Evolutionary conservation across 1,140 invertebrate species (phyloP), one percentile per base, ranked within the genome.

Genomic region (Homalodisca vitripennis): DNA sequence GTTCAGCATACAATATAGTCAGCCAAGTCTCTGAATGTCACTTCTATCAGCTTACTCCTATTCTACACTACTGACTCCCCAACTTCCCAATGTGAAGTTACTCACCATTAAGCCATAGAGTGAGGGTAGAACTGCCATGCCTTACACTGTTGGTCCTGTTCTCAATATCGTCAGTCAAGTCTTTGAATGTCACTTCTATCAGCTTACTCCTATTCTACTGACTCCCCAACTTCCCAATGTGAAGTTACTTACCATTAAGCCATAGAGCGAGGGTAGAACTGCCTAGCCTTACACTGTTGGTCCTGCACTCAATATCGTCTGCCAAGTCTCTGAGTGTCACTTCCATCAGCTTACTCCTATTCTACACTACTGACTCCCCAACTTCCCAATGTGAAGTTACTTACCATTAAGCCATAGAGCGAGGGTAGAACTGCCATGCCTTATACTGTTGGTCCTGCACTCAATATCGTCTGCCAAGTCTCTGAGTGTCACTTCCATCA

Each of bases 61-160:
- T 41, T 17, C 17, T 41, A 41, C 6, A 6, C 34, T 10, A 41
- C 6, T 17, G 17, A 41, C 6, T 41, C 17, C 6, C 6, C 34
- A 41, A 17, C 17, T 41, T 41, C 6, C 6, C 6, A 41, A 10
- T 41, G 34, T 41, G 34, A 41, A 17, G 6, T 17, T 41, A 64
- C 6, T 46, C 47, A 66, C 63, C 63, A 27, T 66, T 66, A 24
- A 66, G 41, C 32, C 32, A 66, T 1, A 66, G 32, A 47, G 32
- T 34, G 1, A 46, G 41, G 2, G 63, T 47, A 24, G 63, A 20
- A 22, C 63, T 46, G 17, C 63, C 63, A 47, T 66, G 63, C 24
- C 41, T 3, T 20, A 66, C 22, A 24, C 14, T 22, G 41, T 31
- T 66, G 1, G 17, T 66, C 31, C 41, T 66, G 34, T 27, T 22